Evolutionary conservation across 2,113 vertebrate species (phyloP), one percentile per base, ranked within the genome.

Genomic region (Eolophus roseicapilla): DNA sequence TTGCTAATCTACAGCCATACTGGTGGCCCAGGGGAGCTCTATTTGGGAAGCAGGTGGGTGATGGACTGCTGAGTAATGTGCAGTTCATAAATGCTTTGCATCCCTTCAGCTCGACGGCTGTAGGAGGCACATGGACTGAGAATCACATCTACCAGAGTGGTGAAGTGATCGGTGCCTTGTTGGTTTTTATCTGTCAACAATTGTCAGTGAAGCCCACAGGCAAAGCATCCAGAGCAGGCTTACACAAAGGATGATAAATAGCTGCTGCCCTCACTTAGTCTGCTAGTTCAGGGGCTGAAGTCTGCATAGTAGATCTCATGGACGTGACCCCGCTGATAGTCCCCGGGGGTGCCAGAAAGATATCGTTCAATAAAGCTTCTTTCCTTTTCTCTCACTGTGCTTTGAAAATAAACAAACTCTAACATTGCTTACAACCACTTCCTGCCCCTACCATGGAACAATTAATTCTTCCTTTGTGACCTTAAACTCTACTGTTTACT

Each of bases 401-500:
- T 92, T 91, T 88, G 63, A 80, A 89, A 93, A 81, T 46, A 95
- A 93, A 82, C 53, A 78, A 74, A 43, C 41, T 24, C 46, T 68
- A 29, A 78, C 81, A 55, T 62, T 74, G 71, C 94, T 88, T 80
- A 43, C 74, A 71, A 82, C 55, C 83, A 43, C 83, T 95, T 94
- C 89, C 94, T 89, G 73, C 44, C 62, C 27, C 47, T 63, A 39
- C 57, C n/a, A 44, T 0, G 29, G 49, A 92, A 82, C 44, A 69
- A 80, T 85, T 68, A 35, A 71, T 90, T 82, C 71, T 88, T 68
- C 73, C 62, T 39, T 71, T 23, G 37, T 79, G 67, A 43, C n/a
- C 52, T 94, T 64, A n/a, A 50, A 67, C 63, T 93, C 83, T 80
- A 12, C 17, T 57, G 13, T 64, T 89, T 63, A 27, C 52, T 2